Evolutionary conservation across 2,888 invertebrate genomes (phyloP).

Genomic region (Meliscaeva auricollis): DNA sequence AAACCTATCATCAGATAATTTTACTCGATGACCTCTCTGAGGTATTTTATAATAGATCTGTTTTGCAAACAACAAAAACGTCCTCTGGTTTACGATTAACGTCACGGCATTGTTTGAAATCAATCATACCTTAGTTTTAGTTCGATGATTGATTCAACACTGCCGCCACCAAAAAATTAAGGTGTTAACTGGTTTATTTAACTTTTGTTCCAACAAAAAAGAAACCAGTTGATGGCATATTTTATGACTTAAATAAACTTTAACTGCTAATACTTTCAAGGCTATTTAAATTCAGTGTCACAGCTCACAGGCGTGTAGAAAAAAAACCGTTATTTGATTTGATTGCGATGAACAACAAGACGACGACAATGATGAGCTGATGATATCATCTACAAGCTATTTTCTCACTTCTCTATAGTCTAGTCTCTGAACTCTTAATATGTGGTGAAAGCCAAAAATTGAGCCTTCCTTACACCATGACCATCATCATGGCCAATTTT

Average conservation of each 20-base stretch:
- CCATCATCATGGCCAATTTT: conserved; percentile 5
- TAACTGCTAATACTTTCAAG: conserved; percentile 47
- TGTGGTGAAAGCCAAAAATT: conserved; percentile 54
- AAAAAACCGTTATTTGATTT: conserved; percentile 39
- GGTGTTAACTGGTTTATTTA: conserved; percentile 14
- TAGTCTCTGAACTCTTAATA: too few species aligned
- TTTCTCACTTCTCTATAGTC: conserved; percentile 20
- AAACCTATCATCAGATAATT: conserved; percentile 21
- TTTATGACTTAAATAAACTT: conserved; percentile 24
- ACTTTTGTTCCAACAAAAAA: neutral
- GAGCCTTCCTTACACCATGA: neutral
- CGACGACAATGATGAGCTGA: conserved; percentile 4
- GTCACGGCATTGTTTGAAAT: conserved; percentile 17
- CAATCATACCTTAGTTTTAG: neutral
- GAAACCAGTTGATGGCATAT: conserved; percentile 47
- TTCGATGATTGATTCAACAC: conserved; percentile 3
- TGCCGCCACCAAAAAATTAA: neutral
- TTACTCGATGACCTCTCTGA: neutral
- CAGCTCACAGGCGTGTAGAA: neutral
- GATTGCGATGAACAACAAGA: neutral
- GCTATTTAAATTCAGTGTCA: conserved; percentile 34
- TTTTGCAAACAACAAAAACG: conserved; percentile 3
- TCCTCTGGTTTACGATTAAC: neutral
- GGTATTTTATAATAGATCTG: neutral
- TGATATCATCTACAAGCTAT: conserved; percentile 54